Evolutionary conservation across 2,113 vertebrate genomes (phyloP).

Genomic region (Mobula hypostoma): DNA sequence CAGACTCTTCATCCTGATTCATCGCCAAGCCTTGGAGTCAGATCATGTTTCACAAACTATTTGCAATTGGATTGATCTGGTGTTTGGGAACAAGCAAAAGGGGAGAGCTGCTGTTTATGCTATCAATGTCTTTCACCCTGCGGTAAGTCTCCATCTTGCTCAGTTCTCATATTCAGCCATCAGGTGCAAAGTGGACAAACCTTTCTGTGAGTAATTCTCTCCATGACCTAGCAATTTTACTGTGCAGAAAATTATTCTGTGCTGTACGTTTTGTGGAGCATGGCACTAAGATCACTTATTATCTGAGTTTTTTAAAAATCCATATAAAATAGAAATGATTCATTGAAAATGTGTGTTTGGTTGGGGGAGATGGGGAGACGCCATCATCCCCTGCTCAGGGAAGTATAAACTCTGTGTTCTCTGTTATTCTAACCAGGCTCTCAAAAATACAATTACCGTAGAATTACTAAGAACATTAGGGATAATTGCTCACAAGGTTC

Average conservation of each 20-base stretch:
- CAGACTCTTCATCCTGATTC: slow-evolving; percentile 88
- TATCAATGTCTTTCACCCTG: slow-evolving; percentile 97
- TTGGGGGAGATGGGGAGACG: neutral
- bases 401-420: neutral
- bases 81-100: slow-evolving; percentile 96
- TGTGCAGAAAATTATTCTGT: neutral
- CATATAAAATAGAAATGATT: neutral
- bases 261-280: neutral
- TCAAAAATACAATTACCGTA: no score
- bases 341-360: neutral
- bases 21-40: slow-evolving; percentile 91
- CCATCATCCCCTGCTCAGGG: neutral
- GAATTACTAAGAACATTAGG: no score
- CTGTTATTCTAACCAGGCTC: no score
- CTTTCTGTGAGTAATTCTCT: neutral
- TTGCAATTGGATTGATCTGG: slow-evolving; percentile 96
- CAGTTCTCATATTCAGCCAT: neutral
- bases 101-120: slow-evolving; percentile 92
- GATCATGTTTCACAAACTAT: slow-evolving; percentile 92
- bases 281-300: neutral
- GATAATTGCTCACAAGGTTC: no score
- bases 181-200: neutral
- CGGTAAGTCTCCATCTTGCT: slow-evolving; percentile 62
- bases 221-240: neutral
- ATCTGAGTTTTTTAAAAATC: neutral